Conservation (phyloP, 2,113 vertebrate species). For the Sceloporus undulatus region DNA sequence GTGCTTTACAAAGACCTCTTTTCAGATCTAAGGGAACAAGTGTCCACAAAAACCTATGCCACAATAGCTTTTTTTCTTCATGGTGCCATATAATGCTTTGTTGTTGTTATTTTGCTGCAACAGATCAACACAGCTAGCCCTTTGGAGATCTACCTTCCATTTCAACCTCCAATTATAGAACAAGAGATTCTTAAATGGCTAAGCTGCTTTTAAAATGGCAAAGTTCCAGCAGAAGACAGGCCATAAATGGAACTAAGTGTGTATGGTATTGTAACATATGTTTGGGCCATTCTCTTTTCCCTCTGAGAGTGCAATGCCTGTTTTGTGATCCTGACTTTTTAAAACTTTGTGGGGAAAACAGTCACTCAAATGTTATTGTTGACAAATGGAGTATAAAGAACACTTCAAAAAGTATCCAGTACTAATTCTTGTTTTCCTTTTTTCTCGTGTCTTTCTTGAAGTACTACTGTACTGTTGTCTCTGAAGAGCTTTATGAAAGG, state of each 20-base stretch:
- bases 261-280: background rate
- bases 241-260: background rate
- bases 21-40: background rate
- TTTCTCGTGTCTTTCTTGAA: background rate
- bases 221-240: background rate
- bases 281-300: background rate
- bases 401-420: background rate
- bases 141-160: background rate
- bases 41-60: no score
- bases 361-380: background rate
- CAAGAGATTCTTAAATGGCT: background rate
- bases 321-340: background rate
- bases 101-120: no score
- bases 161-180: background rate
- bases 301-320: background rate
- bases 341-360: background rate
- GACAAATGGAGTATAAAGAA: background rate
- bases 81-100: no score
- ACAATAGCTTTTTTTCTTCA: no score
- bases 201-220: background rate
- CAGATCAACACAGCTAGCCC: no score
- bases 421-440: background rate
- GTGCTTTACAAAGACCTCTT: background rate
- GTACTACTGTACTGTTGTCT: background rate
- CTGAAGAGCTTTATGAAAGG: background rate